Conservation (phyloP, 2,888 invertebrate genomes). For the Seira musarum region DNA sequence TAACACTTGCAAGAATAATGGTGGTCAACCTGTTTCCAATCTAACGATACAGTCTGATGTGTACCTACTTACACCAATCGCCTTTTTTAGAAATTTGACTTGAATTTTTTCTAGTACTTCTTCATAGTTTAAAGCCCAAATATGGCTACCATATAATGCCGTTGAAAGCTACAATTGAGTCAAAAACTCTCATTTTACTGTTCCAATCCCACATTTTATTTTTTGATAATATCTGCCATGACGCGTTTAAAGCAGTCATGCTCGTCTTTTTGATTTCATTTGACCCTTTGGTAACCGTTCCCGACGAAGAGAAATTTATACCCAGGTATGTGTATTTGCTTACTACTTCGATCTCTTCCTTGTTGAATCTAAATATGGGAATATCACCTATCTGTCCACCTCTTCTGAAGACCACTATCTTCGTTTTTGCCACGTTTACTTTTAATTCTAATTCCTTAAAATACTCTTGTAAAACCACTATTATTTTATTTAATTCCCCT, state of each 20-base stretch:
- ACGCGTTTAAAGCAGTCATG: neutral
- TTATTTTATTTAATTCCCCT: neutral
- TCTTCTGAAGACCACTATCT: conserved; percentile 12
- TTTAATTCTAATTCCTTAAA: neutral
- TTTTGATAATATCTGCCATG: neutral
- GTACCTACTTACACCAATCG: neutral
- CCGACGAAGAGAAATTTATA: neutral
- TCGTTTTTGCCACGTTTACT: neutral
- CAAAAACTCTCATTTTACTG: neutral
- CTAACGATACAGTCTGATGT: neutral
- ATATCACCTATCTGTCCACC: neutral
- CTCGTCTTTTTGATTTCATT: neutral
- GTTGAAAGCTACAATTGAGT: neutral
- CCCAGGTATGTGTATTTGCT: conserved; percentile 23
- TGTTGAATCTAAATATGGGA: neutral
- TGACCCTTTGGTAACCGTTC: neutral
- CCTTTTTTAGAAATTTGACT: neutral
- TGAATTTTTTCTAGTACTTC: neutral
- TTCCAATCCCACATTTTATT: neutral
- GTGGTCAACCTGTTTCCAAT: neutral
- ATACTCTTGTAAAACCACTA: neutral
- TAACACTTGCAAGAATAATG: neutral
- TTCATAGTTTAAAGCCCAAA: conserved; percentile 9
- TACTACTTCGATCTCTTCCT: neutral
- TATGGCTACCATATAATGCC: too few relatives aligned